Evolutionary conservation across 2,888 invertebrate species (phyloP).

Genomic region (Nasonia oneida): DNA sequence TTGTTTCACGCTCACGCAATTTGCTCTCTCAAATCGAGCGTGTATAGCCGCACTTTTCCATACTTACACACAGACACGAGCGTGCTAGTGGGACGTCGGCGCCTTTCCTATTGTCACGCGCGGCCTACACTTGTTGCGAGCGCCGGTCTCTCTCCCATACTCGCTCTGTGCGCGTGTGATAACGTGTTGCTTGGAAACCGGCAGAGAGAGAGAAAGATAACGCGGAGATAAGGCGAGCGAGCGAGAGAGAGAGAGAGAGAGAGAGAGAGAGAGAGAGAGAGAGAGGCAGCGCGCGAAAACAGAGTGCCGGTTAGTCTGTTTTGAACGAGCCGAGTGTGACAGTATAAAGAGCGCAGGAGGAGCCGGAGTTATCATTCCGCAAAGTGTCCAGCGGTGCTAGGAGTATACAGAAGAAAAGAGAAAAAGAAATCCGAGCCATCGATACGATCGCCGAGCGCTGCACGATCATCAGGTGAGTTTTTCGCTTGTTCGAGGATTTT

Average conservation of each 20-base stretch:
- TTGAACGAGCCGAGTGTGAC: neutral
- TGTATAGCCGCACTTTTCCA: neutral
- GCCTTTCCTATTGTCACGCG: no score
- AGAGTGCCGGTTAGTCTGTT: slow-evolving; percentile 5
- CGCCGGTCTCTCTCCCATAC: neutral
- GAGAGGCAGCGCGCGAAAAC: neutral
- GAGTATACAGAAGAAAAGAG: no score
- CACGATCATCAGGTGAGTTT: slow-evolving; percentile 2
- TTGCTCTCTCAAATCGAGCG: neutral
- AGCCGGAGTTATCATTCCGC: neutral
- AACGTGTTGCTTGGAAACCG: slow-evolving; percentile 1
- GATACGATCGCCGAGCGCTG: slow-evolving; percentile 6
- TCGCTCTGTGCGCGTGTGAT: neutral
- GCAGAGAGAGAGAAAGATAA: slow-evolving; percentile 23
- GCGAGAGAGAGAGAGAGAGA: neutral
- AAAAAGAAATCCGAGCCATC: neutral
- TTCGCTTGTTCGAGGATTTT: neutral
- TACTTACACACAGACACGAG: neutral
- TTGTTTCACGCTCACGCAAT: no score
- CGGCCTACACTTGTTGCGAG: neutral
- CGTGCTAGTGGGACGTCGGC: no score
- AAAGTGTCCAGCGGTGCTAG: neutral
- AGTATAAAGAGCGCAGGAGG: neutral
- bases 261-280: no score
- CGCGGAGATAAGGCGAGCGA: neutral